Conservation (phyloP, 2,113 vertebrate genomes). For the Odocoileus hemionus region DNA sequence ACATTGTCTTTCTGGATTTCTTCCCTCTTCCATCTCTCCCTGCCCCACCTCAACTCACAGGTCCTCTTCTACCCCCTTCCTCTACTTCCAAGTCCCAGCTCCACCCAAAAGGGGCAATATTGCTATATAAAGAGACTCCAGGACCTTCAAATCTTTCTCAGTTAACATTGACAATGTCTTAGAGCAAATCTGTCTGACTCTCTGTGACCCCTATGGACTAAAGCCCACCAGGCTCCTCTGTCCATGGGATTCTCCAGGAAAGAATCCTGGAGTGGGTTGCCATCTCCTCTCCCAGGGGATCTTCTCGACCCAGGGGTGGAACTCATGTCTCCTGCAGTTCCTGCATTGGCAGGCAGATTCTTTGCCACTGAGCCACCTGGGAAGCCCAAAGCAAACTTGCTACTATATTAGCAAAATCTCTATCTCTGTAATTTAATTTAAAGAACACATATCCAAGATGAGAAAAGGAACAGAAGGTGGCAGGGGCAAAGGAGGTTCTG, state of each 20-base stretch:
- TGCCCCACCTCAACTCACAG: too few species aligned
- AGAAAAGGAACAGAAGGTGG: not conserved
- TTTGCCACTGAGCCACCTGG: not conserved
- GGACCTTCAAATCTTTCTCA: not conserved
- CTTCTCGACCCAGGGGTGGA: fast-evolving
- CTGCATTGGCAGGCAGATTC: not conserved
- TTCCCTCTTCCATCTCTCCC: not conserved
- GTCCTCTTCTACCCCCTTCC: not conserved
- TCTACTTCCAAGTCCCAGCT: not conserved
- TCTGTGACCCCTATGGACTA: not conserved
- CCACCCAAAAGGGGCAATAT: not conserved
- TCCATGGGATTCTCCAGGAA: not conserved
- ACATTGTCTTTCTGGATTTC: not conserved
- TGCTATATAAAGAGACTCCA: not conserved
- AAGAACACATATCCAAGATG: not conserved
- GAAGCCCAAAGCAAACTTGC: not conserved
- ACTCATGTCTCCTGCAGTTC: not conserved
- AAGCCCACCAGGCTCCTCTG: not conserved
- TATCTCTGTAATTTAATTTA: not conserved
- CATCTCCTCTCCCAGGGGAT: not conserved
- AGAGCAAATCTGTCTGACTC: not conserved
- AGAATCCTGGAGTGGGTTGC: not conserved
- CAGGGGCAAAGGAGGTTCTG: not conserved
- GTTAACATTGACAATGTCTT: not conserved
- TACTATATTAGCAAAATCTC: not conserved